Percentiles rank a stretch among this genome's conserved stretches.
Evolutionary conservation across 1,140 invertebrate species (phyloP).

Genomic region (Brachionus rotundiformis): DNA sequence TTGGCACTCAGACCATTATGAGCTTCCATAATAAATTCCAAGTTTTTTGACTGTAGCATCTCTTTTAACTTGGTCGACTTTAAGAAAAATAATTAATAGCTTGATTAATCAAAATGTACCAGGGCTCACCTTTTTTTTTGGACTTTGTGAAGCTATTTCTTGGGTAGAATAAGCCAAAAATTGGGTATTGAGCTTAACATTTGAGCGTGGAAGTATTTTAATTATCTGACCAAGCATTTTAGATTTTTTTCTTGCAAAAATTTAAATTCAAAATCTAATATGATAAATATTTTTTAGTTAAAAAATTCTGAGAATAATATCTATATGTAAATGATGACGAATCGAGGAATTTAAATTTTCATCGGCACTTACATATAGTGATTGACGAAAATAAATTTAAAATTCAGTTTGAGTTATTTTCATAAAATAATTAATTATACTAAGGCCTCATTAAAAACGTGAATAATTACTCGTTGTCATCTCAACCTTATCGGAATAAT

Average conservation of each 20-base stretch:
- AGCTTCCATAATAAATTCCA: slow-evolving; percentile 66
- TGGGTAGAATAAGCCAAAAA: neutral
- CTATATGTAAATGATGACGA: neutral
- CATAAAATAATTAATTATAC: slow-evolving; percentile 34
- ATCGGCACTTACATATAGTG: slow-evolving; percentile 1
- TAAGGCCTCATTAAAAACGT: neutral
- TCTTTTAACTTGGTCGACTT: slow-evolving; percentile 64
- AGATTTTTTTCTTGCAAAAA: neutral
- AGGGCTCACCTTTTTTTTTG: neutral
- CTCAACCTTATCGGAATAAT: slow-evolving; percentile 38
- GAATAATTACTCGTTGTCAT: slow-evolving; percentile 21
- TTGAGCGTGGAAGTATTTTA: neutral
- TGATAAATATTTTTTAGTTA: neutral
- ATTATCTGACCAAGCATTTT: neutral
- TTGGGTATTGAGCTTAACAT: neutral
- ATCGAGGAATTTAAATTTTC: neutral
- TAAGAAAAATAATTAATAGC: too few relatives aligned
- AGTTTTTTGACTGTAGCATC: slow-evolving; percentile 61
- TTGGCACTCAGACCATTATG: slow-evolving; percentile 65
- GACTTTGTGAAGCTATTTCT: neutral
- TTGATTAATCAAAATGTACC: too few relatives aligned
- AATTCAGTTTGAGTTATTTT: slow-evolving; percentile 5
- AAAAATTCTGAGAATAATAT: neutral
- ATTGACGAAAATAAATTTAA: neutral
- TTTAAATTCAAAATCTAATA: neutral